A percentile compares a stretch with the other conserved stretches of the same genome.
phyloP scores from a whole-genome alignment of 2,113 vertebrate genomes.

The Corvus moneduloides region DNA sequence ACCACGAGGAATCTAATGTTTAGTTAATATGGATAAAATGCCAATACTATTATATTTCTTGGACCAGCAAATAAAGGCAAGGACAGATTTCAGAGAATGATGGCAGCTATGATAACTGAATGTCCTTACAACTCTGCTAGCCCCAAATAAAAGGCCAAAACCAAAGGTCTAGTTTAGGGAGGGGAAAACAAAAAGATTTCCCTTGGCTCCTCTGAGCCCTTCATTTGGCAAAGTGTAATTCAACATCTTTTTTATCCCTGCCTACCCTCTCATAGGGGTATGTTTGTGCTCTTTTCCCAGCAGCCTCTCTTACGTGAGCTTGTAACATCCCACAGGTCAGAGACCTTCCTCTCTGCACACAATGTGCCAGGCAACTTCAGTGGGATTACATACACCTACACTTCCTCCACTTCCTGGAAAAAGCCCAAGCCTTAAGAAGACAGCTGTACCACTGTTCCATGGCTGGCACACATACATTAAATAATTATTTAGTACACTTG shows the following conservation, averaged over 20 bases:
- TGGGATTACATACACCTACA: no score
- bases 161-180: not conserved
- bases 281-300: not conserved
- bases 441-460: not conserved
- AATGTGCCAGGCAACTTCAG: not conserved
- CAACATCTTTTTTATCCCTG: not conserved
- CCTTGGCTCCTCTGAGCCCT: not conserved
- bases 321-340: not conserved
- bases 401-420: not conserved
- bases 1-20: not conserved
- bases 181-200: not conserved
- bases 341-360: not conserved
- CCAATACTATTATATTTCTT: not conserved
- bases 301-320: rapidly evolving
- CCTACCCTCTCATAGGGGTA: not conserved
- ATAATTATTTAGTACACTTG: not conserved
- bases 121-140: not conserved
- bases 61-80: slow-evolving; percentile 33
- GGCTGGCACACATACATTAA: not conserved
- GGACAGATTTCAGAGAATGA: not conserved
- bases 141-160: not conserved
- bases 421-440: not conserved
- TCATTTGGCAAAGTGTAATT: not conserved
- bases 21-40: slow-evolving; percentile 17
- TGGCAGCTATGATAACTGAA: not conserved